Conservation (phyloP, 2,797 vertebrate genomes). For the Rhynchotus rufescens region DNA sequence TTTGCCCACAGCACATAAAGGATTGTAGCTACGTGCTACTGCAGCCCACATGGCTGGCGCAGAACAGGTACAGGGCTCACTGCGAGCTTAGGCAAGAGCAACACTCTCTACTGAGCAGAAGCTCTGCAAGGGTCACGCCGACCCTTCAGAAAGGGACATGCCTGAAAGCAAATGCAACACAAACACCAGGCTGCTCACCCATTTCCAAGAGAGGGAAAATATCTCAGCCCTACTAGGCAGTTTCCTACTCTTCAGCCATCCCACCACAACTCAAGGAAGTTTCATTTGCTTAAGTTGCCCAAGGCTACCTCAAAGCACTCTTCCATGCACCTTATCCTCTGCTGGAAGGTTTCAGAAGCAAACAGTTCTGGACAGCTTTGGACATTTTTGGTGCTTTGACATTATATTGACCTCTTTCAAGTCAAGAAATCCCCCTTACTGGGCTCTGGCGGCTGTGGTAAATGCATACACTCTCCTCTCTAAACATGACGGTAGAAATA, state of each 20-base stretch:
- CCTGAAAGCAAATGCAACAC: not conserved
- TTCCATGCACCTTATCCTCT: not conserved
- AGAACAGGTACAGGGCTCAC: not conserved
- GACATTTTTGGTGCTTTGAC: not conserved
- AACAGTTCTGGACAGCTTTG: not conserved
- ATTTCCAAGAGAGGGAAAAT: not conserved
- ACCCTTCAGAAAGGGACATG: not conserved
- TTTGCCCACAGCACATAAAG: not conserved
- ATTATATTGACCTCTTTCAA: not conserved
- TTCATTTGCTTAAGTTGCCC: not conserved
- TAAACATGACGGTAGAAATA: not conserved
- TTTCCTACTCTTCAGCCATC: not conserved
- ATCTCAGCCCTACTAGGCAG: not conserved
- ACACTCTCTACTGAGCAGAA: not conserved
- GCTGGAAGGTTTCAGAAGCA: not conserved
- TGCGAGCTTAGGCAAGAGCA: not conserved
- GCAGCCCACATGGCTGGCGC: not conserved
- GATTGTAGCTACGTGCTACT: not conserved
- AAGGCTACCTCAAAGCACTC: not conserved
- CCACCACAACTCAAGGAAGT: not conserved
- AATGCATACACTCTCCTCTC: not conserved
- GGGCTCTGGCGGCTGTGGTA: not conserved
- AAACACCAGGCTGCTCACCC: not conserved
- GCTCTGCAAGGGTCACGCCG: not conserved
- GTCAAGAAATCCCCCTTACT: not conserved